phyloP scores from a whole-genome alignment of 1,140 invertebrate genomes.

The Caenorhabditis brenneri region DNA sequence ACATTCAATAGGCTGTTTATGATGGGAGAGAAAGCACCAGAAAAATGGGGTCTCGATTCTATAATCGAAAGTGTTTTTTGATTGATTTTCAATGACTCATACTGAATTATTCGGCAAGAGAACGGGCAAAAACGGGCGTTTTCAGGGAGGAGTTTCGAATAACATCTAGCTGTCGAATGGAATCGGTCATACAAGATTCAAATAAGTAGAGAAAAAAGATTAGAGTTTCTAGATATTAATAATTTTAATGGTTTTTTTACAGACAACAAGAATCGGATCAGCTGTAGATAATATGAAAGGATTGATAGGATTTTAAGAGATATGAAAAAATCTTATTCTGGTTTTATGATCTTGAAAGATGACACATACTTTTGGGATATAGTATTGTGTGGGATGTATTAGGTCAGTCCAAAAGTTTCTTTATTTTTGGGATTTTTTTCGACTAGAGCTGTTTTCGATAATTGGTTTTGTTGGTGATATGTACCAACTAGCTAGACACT shows the following conservation, averaged over 20 bases:
- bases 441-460: too few species aligned
- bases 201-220: background rate
- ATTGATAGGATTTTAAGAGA: too few species aligned
- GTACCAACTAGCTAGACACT: too few species aligned
- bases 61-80: conserved; percentile 3
- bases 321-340: too few species aligned
- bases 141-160: background rate
- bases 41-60: background rate
- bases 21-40: background rate
- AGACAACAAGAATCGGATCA: too few species aligned
- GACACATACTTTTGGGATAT: too few species aligned
- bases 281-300: too few species aligned
- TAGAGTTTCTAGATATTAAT: background rate
- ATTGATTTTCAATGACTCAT: background rate
- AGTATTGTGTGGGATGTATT: too few species aligned
- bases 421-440: too few species aligned
- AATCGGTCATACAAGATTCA: background rate
- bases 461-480: too few species aligned
- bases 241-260: background rate
- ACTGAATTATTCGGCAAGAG: background rate
- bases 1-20: background rate
- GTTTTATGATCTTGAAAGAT: too few species aligned
- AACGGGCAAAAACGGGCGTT: background rate
- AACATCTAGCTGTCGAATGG: background rate
- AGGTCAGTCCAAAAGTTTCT: too few species aligned